Base-by-base conservation (phyloP, 2,113 vertebrate genomes). In the Archilochus colubris region DNA sequence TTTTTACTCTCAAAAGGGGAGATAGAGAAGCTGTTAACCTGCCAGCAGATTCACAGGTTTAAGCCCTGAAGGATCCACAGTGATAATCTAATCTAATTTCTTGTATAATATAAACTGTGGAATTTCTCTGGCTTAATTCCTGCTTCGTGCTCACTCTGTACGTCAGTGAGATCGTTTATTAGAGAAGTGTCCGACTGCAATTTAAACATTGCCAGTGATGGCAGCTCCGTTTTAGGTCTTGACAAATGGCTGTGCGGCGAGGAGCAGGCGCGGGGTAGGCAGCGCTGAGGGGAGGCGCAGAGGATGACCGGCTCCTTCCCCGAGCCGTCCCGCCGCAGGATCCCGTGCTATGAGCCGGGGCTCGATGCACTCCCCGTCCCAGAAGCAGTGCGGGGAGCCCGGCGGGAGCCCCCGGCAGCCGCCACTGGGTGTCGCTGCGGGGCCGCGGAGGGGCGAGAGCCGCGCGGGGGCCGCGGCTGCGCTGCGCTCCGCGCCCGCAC, bases 111-210 rank as follows among this genome's bases (percentile, higher is more conserved):
- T 5, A 66, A 68, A 66, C 7, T 7, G 62, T 20, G 89, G 79
- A 28, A 86, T 91, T 89, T 76, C 75, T 70, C 40, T 40, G 74
- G 23, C 3, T 67, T 66, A 25, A 33, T 55, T 53, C 80, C 59
- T 12, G 54, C 80, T 66, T n/a, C 18, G 0, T 3, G 24, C 78
- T 75, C 48, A 5, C 20, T 25, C 50, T 7, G 2, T 24, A 4
- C 3, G 70, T 30, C 78, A 36, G 6, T 0, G 23, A 36, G 63
- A 53, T 3, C 14, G 14, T 9, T 66, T 22, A 5, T 11, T 3
- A 3, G 62, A 6, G n/a, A 48, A 5, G 28, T 0, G 22, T 4
- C 82, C 3, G 3, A 2, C 0, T 15, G 48, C 62, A 5, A 8
- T n/a, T 11, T 2, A 14, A 64, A 4, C 33, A 0, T 17, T 28